Evolutionary conservation across 2,113 vertebrate species (phyloP).

Genomic region (Dendropsophus ebraccatus): DNA sequence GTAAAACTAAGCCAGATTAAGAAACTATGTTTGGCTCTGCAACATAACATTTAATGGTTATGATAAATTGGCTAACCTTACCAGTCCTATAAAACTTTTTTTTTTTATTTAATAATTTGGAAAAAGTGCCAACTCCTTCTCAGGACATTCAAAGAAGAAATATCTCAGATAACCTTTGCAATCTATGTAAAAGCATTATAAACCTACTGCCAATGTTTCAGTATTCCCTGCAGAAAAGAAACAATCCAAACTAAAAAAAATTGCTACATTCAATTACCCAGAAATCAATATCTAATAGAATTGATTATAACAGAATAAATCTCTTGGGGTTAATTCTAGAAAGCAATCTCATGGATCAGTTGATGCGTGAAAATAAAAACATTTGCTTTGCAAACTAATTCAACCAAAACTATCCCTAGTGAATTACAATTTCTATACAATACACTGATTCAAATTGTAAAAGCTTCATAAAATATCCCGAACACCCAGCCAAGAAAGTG

Average conservation of each 20-base stretch:
- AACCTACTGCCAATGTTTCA: neutral
- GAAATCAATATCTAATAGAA: slow-evolving; percentile 12
- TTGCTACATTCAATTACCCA: slow-evolving; percentile 4
- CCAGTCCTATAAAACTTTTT: neutral
- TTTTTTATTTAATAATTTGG: neutral
- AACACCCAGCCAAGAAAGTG: neutral
- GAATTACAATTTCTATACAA: neutral
- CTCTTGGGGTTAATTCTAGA: neutral
- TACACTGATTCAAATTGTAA: neutral
- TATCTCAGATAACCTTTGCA: neutral
- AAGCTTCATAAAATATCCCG: neutral
- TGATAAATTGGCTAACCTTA: slow-evolving; percentile 2
- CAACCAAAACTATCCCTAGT: neutral
- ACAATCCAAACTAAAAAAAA: neutral
- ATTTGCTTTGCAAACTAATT: neutral
- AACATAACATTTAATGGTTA: neutral
- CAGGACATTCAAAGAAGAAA: neutral
- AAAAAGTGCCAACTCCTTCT: neutral
- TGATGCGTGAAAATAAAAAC: neutral
- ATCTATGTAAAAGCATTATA: neutral
- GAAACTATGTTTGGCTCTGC: neutral
- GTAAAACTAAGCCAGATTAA: neutral
- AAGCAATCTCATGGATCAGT: slow-evolving; percentile 1
- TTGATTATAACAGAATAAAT: neutral
- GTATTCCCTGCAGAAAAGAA: neutral